A percentile compares a stretch with the other conserved stretches of the same genome.
Evolutionary conservation across 2,888 invertebrate genomes (phyloP).

Genomic region (Agrypnus murinus): DNA sequence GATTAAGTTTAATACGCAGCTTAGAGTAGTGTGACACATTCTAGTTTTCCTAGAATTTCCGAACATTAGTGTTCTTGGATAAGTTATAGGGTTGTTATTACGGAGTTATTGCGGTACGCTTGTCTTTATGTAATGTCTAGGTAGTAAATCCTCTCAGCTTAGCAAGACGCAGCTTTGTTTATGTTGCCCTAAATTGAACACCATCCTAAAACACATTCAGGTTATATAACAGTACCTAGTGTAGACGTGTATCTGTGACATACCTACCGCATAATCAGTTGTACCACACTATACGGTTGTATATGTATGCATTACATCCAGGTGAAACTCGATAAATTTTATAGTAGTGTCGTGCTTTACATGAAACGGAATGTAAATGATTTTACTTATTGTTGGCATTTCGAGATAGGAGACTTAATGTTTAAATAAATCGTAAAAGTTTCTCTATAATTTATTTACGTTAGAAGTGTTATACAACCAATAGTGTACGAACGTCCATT

Average conservation of each 20-base stretch:
- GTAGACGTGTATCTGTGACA: slow-evolving; percentile 7
- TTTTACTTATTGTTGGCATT: too few relatives aligned
- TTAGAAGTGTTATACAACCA: too few relatives aligned
- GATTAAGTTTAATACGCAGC: neutral
- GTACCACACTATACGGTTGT: too few relatives aligned
- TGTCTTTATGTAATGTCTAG: slow-evolving; percentile 42
- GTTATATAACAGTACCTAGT: slow-evolving; percentile 12
- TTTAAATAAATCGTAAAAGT: too few relatives aligned
- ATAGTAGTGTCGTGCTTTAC: too few relatives aligned
- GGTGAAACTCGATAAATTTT: too few relatives aligned
- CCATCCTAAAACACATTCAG: slow-evolving; percentile 29
- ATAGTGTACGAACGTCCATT: too few relatives aligned
- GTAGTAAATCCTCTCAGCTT: slow-evolving; percentile 44
- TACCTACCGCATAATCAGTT: slow-evolving; percentile 6
- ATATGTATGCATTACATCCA: too few relatives aligned
- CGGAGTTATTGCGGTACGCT: slow-evolving; percentile 39
- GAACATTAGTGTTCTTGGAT: slow-evolving; percentile 36
- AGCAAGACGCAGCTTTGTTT: slow-evolving; percentile 43
- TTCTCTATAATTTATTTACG: too few relatives aligned
- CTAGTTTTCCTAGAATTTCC: slow-evolving; percentile 30
- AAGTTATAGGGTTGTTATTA: slow-evolving; percentile 44
- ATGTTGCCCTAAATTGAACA: slow-evolving; percentile 40
- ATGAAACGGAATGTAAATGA: too few relatives aligned
- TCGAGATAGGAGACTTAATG: too few relatives aligned
- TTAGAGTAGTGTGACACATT: slow-evolving; percentile 27